phyloP scores from a whole-genome alignment of 2,888 invertebrate genomes.

The Dynastes grantii region DNA sequence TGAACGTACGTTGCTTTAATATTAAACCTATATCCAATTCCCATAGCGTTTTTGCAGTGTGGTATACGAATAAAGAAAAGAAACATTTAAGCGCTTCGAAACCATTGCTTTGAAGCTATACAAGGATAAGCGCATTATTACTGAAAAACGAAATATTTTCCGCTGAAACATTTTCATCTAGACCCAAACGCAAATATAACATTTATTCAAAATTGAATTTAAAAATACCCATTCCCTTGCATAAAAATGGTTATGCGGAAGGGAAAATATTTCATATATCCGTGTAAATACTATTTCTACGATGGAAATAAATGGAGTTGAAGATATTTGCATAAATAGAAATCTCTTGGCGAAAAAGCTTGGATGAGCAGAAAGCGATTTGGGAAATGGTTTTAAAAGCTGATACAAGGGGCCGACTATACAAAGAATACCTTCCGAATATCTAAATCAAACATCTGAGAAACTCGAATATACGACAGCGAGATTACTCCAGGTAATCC shows the following conservation, averaged over 20 bases:
- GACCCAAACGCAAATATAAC: conserved; percentile 27
- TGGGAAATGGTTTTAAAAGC: conserved; percentile 15
- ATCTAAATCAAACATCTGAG: conserved; percentile 34
- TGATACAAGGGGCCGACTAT: background rate
- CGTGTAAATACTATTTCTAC: background rate
- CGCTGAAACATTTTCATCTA: background rate
- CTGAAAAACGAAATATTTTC: conserved; percentile 6
- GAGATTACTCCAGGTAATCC: conserved; percentile 32
- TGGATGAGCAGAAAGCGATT: conserved; percentile 10
- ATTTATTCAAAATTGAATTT: conserved; percentile 36
- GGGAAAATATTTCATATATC: conserved; percentile 26
- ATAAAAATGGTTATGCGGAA: conserved; percentile 16
- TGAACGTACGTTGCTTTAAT: background rate
- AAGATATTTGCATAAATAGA: conserved; percentile 31
- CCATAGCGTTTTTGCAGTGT: no score
- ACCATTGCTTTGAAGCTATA: conserved; percentile 1
- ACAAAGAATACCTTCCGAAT: background rate
- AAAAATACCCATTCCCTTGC: conserved; percentile 30
- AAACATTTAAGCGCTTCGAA: conserved; percentile 3
- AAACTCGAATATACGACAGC: background rate
- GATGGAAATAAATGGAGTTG: conserved; percentile 29
- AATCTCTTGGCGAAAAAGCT: background rate
- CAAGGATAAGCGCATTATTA: conserved; percentile 3
- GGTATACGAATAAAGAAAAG: background rate
- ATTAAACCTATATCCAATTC: background rate